Evolutionary conservation across 2,797 vertebrate genomes (phyloP).

Genomic region (Tinamus major): DNA sequence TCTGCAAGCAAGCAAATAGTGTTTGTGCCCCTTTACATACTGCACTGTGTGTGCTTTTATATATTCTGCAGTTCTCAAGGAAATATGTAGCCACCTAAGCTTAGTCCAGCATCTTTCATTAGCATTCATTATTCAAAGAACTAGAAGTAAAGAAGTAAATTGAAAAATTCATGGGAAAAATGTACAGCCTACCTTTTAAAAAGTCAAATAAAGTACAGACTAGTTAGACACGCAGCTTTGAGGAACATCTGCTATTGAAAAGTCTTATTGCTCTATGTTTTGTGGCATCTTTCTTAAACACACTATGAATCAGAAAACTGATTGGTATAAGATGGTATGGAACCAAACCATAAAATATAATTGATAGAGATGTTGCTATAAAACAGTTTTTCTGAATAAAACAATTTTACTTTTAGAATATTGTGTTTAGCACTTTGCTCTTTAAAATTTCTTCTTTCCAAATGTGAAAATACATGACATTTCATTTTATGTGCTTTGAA

Average conservation of each 20-base stretch:
- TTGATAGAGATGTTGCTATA: background rate
- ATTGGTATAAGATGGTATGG: background rate
- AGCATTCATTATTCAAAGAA: background rate
- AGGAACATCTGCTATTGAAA: background rate
- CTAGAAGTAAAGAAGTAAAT: background rate
- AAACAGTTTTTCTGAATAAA: background rate
- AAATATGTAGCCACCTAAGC: background rate
- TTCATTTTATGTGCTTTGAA: background rate
- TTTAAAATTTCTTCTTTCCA: background rate
- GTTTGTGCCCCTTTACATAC: background rate
- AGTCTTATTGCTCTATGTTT: background rate
- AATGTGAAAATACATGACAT: conserved; percentile 2
- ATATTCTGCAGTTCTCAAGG: background rate
- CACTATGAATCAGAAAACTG: background rate
- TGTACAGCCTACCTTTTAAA: background rate
- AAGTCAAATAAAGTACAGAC: background rate
- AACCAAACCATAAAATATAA: background rate
- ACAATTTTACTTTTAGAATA: background rate
- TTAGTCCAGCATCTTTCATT: background rate
- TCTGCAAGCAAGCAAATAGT: background rate
- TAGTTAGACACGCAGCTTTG: rapidly evolving
- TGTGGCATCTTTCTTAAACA: background rate
- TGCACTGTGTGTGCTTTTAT: background rate
- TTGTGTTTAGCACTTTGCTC: background rate
- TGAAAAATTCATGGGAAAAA: background rate